These are phyloP conservation scores for Chloropsis cyanopogon DNA, from an alignment of 2,113 vertebrate genomes.

Conservation along the genomic window DNA sequence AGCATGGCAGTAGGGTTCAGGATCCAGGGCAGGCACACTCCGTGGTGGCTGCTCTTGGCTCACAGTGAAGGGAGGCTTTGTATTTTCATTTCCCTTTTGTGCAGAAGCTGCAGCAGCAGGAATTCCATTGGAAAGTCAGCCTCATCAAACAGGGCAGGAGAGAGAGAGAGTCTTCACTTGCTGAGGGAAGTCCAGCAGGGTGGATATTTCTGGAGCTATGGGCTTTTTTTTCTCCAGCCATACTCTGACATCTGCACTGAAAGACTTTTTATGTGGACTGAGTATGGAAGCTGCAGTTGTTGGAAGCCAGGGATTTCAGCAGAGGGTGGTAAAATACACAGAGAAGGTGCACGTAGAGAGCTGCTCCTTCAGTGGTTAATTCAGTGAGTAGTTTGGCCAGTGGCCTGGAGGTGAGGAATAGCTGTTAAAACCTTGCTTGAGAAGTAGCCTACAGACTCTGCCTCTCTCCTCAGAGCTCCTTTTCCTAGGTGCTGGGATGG, in stretches of 20 bases:
- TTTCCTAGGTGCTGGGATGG: background rate
- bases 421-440: background rate
- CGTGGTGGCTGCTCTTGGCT: rapidly evolving
- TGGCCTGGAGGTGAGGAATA: background rate
- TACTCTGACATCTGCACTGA: background rate
- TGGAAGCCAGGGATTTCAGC: background rate
- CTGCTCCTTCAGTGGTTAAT: background rate
- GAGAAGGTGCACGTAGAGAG: background rate
- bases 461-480: background rate
- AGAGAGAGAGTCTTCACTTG: background rate
- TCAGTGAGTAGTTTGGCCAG: background rate
- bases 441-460: background rate
- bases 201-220: background rate
- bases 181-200: background rate
- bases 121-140: background rate
- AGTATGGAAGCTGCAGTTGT: background rate
- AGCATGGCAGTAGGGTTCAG: background rate
- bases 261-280: background rate
- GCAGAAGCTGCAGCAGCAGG: background rate
- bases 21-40: background rate
- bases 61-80: background rate
- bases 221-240: background rate
- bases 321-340: background rate
- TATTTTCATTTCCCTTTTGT: background rate
- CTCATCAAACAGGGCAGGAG: background rate